Percentiles rank a stretch among this genome's conserved stretches.
Evolutionary conservation across 2,113 vertebrate species (phyloP).

Genomic region (Hippolais icterina): DNA sequence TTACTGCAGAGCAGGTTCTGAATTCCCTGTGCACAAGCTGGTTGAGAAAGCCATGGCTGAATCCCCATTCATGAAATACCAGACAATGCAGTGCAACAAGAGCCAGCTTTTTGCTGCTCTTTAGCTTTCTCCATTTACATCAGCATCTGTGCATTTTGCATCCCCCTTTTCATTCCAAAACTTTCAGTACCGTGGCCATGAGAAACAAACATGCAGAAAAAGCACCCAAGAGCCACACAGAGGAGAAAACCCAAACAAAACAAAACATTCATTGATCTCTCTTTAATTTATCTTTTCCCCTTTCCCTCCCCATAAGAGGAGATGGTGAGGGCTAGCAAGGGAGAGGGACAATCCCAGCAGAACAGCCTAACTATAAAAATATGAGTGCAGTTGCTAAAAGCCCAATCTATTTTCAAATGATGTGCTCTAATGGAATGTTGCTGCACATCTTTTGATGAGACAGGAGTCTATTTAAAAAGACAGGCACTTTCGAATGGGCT

Average conservation of each 20-base stretch:
- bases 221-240: background rate
- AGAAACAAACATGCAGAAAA: background rate
- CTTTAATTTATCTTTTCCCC: conserved; percentile 20
- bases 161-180: background rate
- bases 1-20: background rate
- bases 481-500: conserved; percentile 75
- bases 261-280: conserved; percentile 5
- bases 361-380: conserved; percentile 63
- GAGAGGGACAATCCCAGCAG: conserved; percentile 23
- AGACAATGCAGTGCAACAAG: background rate
- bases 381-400: conserved; percentile 71
- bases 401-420: conserved; percentile 77
- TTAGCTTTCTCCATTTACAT: background rate
- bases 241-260: conserved; percentile 4
- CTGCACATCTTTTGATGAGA: conserved; percentile 78
- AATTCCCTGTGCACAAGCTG: background rate
- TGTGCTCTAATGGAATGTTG: conserved; percentile 80
- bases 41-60: background rate
- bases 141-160: background rate
- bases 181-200: background rate
- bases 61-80: background rate
- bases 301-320: background rate
- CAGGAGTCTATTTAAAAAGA: conserved; percentile 79
- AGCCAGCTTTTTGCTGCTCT: background rate
- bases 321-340: background rate